These are phyloP conservation scores for Synanthedon andrenaeformis DNA, from an alignment of 2,888 invertebrate genomes.

Conservation along the genomic window DNA sequence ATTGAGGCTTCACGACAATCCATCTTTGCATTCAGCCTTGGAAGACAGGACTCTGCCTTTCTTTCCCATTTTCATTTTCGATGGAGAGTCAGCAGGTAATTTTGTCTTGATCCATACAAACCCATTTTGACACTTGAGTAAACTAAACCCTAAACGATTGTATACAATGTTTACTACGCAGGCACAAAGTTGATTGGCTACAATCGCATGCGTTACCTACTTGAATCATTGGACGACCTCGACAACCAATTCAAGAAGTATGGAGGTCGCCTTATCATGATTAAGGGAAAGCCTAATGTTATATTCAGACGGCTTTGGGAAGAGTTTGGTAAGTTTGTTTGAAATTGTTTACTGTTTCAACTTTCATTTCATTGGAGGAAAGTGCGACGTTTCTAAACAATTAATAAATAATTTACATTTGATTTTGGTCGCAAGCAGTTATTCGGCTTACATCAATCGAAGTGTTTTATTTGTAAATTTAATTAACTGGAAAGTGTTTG, in stretches of 20 bases:
- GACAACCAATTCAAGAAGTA: conserved; percentile 67
- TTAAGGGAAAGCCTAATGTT: conserved; percentile 71
- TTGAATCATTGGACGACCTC: conserved; percentile 75
- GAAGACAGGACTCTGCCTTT: conserved; percentile 46
- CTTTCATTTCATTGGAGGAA: no score
- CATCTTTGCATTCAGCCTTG: conserved; percentile 71
- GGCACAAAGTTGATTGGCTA: conserved; percentile 74
- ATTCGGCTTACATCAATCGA: no score
- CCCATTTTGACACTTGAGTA: background rate
- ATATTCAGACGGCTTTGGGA: conserved; percentile 72
- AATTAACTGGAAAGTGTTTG: no score
- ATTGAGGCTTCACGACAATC: conserved; percentile 77
- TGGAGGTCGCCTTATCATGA: conserved; percentile 71
- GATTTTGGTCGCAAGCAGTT: no score
- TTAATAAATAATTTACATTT: no score
- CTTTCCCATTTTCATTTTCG: conserved; percentile 78
- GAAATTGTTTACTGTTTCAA: background rate
- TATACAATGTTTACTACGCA: conserved; percentile 16
- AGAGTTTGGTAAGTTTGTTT: conserved; percentile 52
- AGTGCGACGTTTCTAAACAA: no score
- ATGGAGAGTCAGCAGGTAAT: conserved; percentile 79
- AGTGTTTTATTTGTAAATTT: no score
- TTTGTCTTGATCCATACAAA: background rate
- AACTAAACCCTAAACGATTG: no score
- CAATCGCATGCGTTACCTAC: conserved; percentile 77